These are phyloP conservation scores for Morone saxatilis DNA, from an alignment of 2,113 vertebrate genomes.

Conservation along the genomic window DNA sequence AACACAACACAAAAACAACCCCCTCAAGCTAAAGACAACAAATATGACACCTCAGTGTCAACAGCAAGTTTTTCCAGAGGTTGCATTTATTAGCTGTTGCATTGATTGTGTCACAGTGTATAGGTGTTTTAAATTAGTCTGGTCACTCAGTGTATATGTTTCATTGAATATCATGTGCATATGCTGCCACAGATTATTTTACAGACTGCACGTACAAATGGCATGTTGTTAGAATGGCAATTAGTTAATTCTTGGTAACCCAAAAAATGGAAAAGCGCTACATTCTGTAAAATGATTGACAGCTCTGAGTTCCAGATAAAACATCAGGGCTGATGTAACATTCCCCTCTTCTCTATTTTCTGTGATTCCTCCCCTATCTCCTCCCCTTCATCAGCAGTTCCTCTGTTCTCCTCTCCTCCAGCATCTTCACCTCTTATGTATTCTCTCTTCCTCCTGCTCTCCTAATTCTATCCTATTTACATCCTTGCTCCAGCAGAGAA, in stretches of 20 bases:
- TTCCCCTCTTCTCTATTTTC: conserved; percentile 25
- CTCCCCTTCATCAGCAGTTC: conserved; percentile 23
- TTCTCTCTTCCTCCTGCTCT: conserved; percentile 21
- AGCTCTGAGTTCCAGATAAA: conserved; percentile 43
- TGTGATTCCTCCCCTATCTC: conserved; percentile 34
- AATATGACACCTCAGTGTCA: background rate
- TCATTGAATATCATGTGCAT: background rate
- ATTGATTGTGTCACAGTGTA: background rate
- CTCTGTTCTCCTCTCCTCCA: conserved; percentile 10
- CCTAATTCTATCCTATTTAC: conserved; percentile 46
- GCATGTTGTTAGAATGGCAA: too few relatives aligned
- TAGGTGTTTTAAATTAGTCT: too few relatives aligned
- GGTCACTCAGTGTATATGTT: background rate
- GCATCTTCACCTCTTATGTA: conserved; percentile 1
- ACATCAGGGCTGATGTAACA: conserved; percentile 54
- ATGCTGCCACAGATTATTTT: background rate
- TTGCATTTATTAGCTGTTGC: background rate
- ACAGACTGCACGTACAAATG: background rate
- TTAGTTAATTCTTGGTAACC: background rate
- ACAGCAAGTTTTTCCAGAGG: background rate
- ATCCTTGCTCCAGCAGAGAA: conserved; percentile 24
- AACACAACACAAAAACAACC: background rate
- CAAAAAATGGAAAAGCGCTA: background rate
- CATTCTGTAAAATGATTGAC: conserved; percentile 34
- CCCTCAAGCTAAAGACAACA: background rate